Conservation (phyloP, 2,797 vertebrate genomes). For the Pterois miles region DNA sequence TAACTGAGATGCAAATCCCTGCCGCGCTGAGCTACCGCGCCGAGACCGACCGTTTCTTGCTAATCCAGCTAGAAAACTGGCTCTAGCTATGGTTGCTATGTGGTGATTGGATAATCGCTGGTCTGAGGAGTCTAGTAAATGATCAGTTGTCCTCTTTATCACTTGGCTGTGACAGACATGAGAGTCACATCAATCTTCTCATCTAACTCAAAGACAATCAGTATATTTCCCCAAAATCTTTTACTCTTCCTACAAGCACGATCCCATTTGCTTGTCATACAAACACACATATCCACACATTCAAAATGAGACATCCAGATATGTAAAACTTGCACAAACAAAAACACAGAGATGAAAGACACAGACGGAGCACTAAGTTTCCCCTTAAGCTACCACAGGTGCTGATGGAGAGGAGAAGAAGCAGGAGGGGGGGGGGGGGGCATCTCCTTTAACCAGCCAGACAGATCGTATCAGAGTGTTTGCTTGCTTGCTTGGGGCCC, state of each 20-base stretch:
- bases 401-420: slow-evolving; percentile 17
- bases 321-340: background rate
- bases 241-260: background rate
- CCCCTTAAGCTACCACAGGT: slow-evolving; percentile 20
- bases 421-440: background rate
- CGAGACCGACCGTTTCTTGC: too few species aligned
- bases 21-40: too few species aligned
- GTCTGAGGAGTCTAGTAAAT: background rate
- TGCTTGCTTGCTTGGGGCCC: slow-evolving; percentile 53
- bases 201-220: background rate
- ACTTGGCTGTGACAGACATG: background rate
- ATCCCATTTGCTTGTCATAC: background rate
- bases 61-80: too few species aligned
- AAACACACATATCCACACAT: background rate
- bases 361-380: background rate
- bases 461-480: slow-evolving; percentile 55
- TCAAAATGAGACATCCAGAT: background rate
- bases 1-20: too few species aligned
- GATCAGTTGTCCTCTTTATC: background rate
- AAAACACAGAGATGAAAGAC: background rate
- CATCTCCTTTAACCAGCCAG: slow-evolving; percentile 44
- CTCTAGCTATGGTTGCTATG: background rate
- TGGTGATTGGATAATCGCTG: background rate
- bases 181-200: too few species aligned
- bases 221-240: background rate